phyloP scores from a whole-genome alignment of 2,888 invertebrate species.

The Leptogaster cylindrica region DNA sequence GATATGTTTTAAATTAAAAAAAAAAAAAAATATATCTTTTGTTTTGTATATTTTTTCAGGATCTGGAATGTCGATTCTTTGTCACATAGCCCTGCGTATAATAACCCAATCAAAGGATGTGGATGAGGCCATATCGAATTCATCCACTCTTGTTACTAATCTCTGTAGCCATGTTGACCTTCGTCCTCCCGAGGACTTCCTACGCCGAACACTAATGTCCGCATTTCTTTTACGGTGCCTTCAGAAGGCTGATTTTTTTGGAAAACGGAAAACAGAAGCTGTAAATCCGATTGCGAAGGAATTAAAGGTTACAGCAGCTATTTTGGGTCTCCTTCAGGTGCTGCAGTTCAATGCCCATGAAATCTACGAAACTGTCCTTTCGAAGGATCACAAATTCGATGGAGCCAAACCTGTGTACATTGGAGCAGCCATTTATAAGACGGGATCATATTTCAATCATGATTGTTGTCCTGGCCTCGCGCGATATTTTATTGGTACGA shows the following conservation, averaged over 20 bases:
- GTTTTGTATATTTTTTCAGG: slow-evolving; percentile 59
- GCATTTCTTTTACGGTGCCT: slow-evolving; percentile 76
- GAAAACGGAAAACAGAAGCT: slow-evolving; percentile 60
- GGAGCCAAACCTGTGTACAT: slow-evolving; percentile 56
- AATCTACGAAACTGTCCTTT: slow-evolving; percentile 72
- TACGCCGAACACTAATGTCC: slow-evolving; percentile 79
- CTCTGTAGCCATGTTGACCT: slow-evolving; percentile 71
- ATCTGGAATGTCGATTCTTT: slow-evolving; percentile 82
- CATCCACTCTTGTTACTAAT: slow-evolving; percentile 66
- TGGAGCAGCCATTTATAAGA: slow-evolving; percentile 76
- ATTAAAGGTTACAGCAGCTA: slow-evolving; percentile 68
- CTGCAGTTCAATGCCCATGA: slow-evolving; percentile 88
- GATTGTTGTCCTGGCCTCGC: slow-evolving; percentile 81
- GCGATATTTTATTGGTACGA: slow-evolving; percentile 77
- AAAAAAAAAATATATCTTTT: no score
- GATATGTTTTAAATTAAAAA: no score
- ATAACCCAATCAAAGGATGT: slow-evolving; percentile 71
- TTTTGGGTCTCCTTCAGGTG: slow-evolving; percentile 75
- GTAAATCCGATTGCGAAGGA: slow-evolving; percentile 65
- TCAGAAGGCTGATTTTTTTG: slow-evolving; percentile 72
- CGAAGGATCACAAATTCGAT: slow-evolving; percentile 63
- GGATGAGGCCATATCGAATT: slow-evolving; percentile 57
- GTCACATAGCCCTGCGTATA: slow-evolving; percentile 76
- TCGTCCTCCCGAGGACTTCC: slow-evolving; percentile 71
- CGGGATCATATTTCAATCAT: slow-evolving; percentile 82